Conservation (phyloP, 2,888 invertebrate genomes). For the Hermodice carunculata region DNA sequence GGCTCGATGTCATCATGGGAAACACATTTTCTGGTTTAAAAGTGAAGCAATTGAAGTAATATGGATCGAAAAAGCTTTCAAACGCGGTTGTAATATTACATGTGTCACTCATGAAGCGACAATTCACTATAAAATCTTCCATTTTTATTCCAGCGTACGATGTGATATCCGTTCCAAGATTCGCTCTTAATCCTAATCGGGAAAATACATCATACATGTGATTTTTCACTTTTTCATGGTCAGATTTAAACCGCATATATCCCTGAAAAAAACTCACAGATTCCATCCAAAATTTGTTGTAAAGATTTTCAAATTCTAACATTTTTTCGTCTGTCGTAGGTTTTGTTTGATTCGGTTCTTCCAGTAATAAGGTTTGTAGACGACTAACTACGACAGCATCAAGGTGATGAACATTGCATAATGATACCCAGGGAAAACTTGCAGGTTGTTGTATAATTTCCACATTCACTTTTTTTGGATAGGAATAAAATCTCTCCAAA, state of each 20-base stretch:
- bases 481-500: constrained; percentile 37
- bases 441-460: constrained; percentile 43
- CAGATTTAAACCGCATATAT: constrained; percentile 9
- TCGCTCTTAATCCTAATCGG: constrained; percentile 40
- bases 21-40: constrained; percentile 37
- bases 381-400: constrained; percentile 33
- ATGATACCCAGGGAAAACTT: constrained; percentile 42
- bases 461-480: constrained; percentile 45
- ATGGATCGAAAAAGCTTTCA: constrained; percentile 40
- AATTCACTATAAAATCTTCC: constrained; percentile 42
- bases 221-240: constrained; percentile 7
- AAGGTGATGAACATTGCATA: constrained; percentile 44
- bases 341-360: not conserved
- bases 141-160: constrained; percentile 36
- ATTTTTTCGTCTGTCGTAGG: not conserved
- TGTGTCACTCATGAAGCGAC: constrained; percentile 41
- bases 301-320: constrained; percentile 6
- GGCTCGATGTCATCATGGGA: constrained; percentile 12
- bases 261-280: constrained; percentile 18
- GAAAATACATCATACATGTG: constrained; percentile 39
- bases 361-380: constrained; percentile 26
- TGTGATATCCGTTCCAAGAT: constrained; percentile 35
- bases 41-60: constrained; percentile 48
- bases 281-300: constrained; percentile 15
- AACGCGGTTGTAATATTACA: constrained; percentile 39